These are phyloP conservation scores for Xenopus borealis DNA, from an alignment of 2,113 vertebrate genomes.

Conservation along the genomic window DNA sequence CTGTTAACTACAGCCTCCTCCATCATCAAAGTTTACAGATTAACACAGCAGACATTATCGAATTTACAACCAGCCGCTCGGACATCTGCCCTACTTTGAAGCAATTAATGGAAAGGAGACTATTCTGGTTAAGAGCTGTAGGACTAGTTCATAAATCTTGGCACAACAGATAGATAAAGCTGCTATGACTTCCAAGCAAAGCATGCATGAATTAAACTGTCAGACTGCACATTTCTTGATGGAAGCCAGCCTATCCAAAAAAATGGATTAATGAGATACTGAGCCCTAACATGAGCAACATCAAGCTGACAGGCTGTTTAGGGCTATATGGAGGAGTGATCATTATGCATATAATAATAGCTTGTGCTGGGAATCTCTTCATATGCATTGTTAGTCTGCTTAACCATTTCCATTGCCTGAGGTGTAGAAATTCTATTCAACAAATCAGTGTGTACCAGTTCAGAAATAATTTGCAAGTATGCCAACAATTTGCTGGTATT, in stretches of 20 bases:
- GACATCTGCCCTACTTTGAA: constrained; percentile 87
- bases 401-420: neutral
- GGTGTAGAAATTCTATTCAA: neutral
- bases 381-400: neutral
- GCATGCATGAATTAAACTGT: constrained; percentile 61
- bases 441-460: neutral
- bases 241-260: constrained; percentile 61
- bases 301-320: constrained; percentile 20
- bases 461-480: neutral
- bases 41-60: constrained; percentile 74
- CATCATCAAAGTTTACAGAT: constrained; percentile 68
- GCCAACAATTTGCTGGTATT: neutral
- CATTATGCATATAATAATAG: constrained; percentile 3
- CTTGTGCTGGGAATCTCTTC: neutral
- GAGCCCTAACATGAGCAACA: neutral
- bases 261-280: constrained; percentile 67
- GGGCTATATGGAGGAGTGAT: neutral
- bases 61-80: constrained; percentile 79
- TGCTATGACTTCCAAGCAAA: constrained; percentile 63
- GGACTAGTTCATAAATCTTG: constrained; percentile 70
- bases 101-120: constrained; percentile 71
- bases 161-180: constrained; percentile 63
- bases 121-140: constrained; percentile 80
- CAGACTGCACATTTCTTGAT: constrained; percentile 61
- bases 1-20: constrained; percentile 76